Conservation (phyloP, 2,113 vertebrate species). For the Thermophis baileyi region DNA sequence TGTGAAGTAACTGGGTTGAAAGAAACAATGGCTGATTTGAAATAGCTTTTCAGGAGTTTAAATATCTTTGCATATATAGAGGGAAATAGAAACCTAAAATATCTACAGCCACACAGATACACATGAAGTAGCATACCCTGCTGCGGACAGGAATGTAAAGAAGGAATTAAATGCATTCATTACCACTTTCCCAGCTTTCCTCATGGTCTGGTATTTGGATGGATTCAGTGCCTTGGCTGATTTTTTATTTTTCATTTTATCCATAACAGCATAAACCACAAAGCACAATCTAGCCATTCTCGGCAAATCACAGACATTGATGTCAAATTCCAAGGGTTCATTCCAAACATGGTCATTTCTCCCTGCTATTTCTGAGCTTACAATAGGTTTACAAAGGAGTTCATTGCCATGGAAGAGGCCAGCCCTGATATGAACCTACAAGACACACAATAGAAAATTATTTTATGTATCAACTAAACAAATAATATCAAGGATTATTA, state of each 20-base stretch:
- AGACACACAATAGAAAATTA: slow-evolving; percentile 3
- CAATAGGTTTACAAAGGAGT: slow-evolving; percentile 87
- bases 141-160: background rate
- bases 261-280: slow-evolving; percentile 91
- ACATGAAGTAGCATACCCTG: background rate
- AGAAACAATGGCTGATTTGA: background rate
- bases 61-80: background rate
- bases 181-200: slow-evolving; percentile 98
- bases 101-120: background rate
- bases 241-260: slow-evolving; percentile 94
- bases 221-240: slow-evolving; percentile 86
- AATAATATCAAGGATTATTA: background rate
- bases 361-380: slow-evolving; percentile 87
- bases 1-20: background rate
- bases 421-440: slow-evolving; percentile 91
- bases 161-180: slow-evolving; percentile 35
- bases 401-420: slow-evolving; percentile 98
- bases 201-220: slow-evolving; percentile 95
- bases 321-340: slow-evolving; percentile 88
- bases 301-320: slow-evolving; percentile 87
- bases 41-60: background rate
- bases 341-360: slow-evolving; percentile 91
- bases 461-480: background rate
- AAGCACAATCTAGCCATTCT: slow-evolving; percentile 98
- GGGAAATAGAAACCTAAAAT: background rate